These are phyloP conservation scores for Cylloceria caligata DNA, from an alignment of 2,888 invertebrate genomes.

Conservation along the genomic window DNA sequence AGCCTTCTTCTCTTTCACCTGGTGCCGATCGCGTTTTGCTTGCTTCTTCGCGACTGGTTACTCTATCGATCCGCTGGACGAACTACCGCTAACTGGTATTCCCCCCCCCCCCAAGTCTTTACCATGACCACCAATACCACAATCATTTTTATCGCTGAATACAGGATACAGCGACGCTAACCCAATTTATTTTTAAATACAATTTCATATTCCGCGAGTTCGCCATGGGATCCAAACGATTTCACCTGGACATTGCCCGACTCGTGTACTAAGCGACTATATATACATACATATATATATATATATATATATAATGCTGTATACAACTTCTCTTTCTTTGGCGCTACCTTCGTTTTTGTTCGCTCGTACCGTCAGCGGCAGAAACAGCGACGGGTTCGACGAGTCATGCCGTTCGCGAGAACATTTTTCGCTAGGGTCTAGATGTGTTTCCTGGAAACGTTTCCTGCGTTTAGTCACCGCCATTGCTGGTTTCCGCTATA, in stretches of 20 bases:
- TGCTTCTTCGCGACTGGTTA: neutral
- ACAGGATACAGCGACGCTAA: neutral
- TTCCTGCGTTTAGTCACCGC: constrained; percentile 53
- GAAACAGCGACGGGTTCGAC: constrained; percentile 40
- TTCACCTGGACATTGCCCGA: neutral
- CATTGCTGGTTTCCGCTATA: neutral
- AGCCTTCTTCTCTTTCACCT: constrained; percentile 21
- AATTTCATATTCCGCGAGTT: neutral
- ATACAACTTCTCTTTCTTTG: neutral
- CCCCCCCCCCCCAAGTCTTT: neutral
- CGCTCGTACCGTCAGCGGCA: constrained; percentile 15
- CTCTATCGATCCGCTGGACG: constrained; percentile 35
- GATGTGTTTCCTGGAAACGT: constrained; percentile 62
- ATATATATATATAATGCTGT: no score
- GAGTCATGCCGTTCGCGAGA: constrained; percentile 59
- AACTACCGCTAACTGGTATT: constrained; percentile 18
- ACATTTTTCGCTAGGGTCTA: constrained; percentile 49
- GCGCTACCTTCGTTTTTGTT: neutral
- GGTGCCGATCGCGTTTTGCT: neutral
- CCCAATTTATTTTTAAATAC: constrained; percentile 9
- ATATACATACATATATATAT: neutral
- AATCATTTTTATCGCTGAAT: neutral
- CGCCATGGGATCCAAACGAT: neutral
- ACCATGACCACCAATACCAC: neutral
- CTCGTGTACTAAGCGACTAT: neutral